These are phyloP conservation scores for Nymphicus hollandicus DNA, from an alignment of 2,113 vertebrate genomes.

Conservation along the genomic window DNA sequence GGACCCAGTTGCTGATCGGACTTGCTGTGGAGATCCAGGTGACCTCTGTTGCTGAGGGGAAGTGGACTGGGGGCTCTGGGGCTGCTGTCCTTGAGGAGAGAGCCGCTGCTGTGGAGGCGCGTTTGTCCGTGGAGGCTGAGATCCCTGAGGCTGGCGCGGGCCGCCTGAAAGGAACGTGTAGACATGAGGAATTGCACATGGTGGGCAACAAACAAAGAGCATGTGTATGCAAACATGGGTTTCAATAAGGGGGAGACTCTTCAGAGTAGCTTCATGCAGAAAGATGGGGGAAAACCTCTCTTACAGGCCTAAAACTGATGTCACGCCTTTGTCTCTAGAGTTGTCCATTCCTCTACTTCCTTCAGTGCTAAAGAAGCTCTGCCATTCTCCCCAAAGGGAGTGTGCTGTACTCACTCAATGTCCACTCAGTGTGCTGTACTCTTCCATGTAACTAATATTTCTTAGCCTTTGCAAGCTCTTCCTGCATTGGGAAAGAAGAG, in stretches of 20 bases:
- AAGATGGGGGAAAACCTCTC: not conserved
- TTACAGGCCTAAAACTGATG: not conserved
- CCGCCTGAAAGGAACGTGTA: slow-evolving; percentile 72
- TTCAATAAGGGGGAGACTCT: not conserved
- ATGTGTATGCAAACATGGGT: not conserved
- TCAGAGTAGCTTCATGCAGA: not conserved
- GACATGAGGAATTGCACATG: not conserved
- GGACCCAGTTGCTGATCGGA: slow-evolving; percentile 80
- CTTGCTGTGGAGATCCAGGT: slow-evolving; percentile 89
- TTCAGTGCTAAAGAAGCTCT: not conserved
- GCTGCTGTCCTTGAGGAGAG: slow-evolving; percentile 81
- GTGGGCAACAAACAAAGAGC: not conserved
- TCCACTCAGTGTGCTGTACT: not conserved
- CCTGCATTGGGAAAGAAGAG: not conserved
- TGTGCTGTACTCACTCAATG: too few relatives aligned
- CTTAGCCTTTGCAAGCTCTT: not conserved
- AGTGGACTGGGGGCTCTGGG: slow-evolving; percentile 74
- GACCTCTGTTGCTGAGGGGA: slow-evolving; percentile 88
- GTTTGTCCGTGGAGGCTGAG: slow-evolving; percentile 65
- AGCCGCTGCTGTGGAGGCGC: slow-evolving; percentile 76
- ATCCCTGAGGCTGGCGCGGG: slow-evolving; percentile 77
- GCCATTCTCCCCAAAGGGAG: not conserved
- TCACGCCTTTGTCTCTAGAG: not conserved
- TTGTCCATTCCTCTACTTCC: not conserved
- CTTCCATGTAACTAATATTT: not conserved